Evolutionary conservation across 1,140 invertebrate genomes (phyloP).

Genomic region (Thaumatotibia leucotreta): DNA sequence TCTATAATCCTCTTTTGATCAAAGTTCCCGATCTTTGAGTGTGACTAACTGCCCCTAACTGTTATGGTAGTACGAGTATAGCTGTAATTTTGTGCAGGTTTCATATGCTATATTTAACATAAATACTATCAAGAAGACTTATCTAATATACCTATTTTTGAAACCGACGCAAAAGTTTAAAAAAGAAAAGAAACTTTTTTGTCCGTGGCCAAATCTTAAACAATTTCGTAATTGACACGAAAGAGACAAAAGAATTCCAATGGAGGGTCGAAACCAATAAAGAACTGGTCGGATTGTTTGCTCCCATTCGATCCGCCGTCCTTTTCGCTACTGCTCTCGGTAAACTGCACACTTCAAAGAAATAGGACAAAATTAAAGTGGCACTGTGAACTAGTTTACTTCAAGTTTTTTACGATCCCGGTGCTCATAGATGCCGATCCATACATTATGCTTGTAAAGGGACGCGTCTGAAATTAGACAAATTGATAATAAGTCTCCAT

Average conservation of each 20-base stretch:
- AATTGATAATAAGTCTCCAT: too few relatives aligned
- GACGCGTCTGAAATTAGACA: too few relatives aligned
- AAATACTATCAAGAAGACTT: too few relatives aligned
- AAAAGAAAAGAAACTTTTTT: not conserved
- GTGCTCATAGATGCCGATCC: too few relatives aligned
- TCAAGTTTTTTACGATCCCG: not conserved
- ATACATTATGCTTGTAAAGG: too few relatives aligned
- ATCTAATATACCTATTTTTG: too few relatives aligned
- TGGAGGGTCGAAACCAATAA: slow-evolving; percentile 5
- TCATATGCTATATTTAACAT: too few relatives aligned
- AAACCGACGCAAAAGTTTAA: not conserved
- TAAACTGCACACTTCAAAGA: slow-evolving; percentile 7
- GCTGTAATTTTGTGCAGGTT: too few relatives aligned
- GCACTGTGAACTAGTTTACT: not conserved
- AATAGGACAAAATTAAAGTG: slow-evolving; percentile 8
- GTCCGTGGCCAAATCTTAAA: not conserved
- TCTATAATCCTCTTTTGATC: slow-evolving; percentile 2
- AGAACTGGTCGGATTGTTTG: not conserved
- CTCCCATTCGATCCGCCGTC: not conserved
- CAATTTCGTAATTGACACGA: slow-evolving; percentile 13
- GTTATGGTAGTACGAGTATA: too few relatives aligned
- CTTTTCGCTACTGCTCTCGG: not conserved
- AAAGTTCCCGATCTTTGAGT: not conserved
- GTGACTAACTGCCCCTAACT: not conserved
- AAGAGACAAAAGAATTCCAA: slow-evolving; percentile 10